Evolutionary conservation across 2,113 vertebrate species (phyloP), one percentile per base, ranked within the genome.

Genomic region (Ceyx margarethae): DNA sequence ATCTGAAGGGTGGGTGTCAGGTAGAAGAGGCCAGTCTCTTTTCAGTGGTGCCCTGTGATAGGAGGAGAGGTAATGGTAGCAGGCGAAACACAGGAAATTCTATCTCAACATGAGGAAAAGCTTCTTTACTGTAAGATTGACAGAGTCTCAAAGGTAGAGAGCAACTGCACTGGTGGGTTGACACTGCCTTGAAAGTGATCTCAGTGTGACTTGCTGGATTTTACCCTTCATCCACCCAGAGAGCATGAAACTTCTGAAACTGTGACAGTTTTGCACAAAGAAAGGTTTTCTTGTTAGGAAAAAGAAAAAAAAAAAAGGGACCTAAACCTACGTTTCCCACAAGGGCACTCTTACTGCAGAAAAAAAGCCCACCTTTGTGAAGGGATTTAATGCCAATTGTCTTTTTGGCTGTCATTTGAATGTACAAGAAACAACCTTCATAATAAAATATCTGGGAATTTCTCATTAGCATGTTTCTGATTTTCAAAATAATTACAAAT

Each of bases 111-210:
- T 46, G 45, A 46, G 45, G 45, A 46, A 46, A 46, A 46, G 19
- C 45, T 46, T 46, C 45, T 46, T 46, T 20, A 46, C 45, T 20
- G 19, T 46, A 20, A 20, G 45, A 46, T 17, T 46, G 45, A 46
- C 18, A 46, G 45, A 46, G 45, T 46, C 46, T 46, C 17, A 10
- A 37, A 61, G 15, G 60, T 62, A 18, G 35, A 62, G 16, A 68
- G 19, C 14, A 40, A 4, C 54, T 53, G 45, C 11, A 4, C 16
- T 29, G 21, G 15, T 46, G 33, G 25, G 28, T 4, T 12, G 31
- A 29, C 18, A 7, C 11, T 8, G 15, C 26, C 46, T 68, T 76
- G 40, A 1, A 4, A 17, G 9, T 14, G 0, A 35, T 14, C 12
- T 33, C 45, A 16, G 6, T 23, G 16, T 25, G 42, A 51, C 40